Evolutionary conservation across 2,888 invertebrate genomes (phyloP).

Genomic region (Gymnocheta viridis): DNA sequence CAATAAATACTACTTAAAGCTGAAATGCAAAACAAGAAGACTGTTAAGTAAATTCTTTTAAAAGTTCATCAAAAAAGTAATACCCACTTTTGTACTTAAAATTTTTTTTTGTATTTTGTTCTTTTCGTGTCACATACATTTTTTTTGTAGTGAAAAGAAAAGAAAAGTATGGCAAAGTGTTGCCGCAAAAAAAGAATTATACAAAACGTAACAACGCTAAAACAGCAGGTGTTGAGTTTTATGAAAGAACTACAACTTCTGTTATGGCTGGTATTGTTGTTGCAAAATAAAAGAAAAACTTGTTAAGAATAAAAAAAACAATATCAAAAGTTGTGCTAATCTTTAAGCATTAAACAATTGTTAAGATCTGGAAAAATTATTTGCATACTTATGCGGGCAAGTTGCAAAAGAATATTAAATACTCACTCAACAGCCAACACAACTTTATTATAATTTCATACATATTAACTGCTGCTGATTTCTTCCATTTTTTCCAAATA

Average conservation of each 20-base stretch:
- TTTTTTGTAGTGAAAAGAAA: neutral
- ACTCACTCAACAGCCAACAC: neutral
- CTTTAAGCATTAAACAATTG: constrained; percentile 68
- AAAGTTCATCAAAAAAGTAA: constrained; percentile 31
- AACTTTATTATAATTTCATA: constrained; percentile 8
- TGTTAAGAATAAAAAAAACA: neutral
- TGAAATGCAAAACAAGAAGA: constrained; percentile 5
- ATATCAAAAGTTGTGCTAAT: constrained; percentile 61
- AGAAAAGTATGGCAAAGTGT: constrained; percentile 20
- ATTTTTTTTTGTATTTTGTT: neutral
- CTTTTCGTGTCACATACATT: neutral
- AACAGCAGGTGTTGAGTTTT: constrained; percentile 60
- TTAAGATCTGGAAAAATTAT: constrained; percentile 64
- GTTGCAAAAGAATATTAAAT: constrained; percentile 31
- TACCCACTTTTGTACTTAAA: constrained; percentile 39
- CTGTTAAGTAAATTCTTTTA: constrained; percentile 12
- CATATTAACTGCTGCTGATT: neutral
- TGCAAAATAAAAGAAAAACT: constrained; percentile 35
- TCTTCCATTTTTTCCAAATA: neutral
- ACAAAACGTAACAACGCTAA: constrained; percentile 2
- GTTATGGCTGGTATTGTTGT: constrained; percentile 30
- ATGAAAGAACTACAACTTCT: constrained; percentile 31
- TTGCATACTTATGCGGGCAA: constrained; percentile 56
- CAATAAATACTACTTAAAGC: constrained; percentile 21
- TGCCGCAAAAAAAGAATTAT: neutral